These are phyloP conservation scores for Cydia pomonella DNA, from an alignment of 1,140 invertebrate species.

Conservation along the genomic window DNA sequence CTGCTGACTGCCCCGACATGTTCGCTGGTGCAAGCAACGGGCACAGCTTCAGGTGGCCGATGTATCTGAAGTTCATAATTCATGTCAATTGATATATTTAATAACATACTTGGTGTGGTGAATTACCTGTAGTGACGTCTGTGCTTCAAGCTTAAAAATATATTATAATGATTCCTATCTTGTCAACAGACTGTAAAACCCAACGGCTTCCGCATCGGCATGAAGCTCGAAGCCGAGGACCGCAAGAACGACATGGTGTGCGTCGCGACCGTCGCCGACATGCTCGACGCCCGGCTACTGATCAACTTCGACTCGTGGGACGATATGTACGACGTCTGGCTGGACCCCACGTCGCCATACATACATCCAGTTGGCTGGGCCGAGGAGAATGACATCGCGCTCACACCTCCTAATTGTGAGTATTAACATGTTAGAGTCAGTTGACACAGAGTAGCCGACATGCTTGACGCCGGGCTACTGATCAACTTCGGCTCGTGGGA, in stretches of 20 bases:
- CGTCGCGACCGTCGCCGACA: conserved; percentile 93
- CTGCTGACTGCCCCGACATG: too few relatives aligned
- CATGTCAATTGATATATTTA: too few relatives aligned
- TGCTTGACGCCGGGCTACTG: conserved; percentile 87
- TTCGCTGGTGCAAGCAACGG: too few relatives aligned
- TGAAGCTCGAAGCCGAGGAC: conserved; percentile 98
- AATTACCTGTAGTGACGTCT: too few relatives aligned
- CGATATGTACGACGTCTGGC: conserved; percentile 97
- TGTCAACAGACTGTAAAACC: conserved; percentile 83
- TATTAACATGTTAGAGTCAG: conserved; percentile 36
- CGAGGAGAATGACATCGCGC: conserved; percentile 87
- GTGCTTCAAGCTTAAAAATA: too few relatives aligned
- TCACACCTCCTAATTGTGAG: conserved; percentile 94
- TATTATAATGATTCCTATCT: too few relatives aligned
- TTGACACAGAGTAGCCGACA: conserved; percentile 83
- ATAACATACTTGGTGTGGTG: too few relatives aligned
- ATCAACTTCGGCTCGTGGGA: background rate
- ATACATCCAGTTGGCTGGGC: conserved; percentile 98
- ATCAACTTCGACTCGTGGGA: conserved; percentile 98
- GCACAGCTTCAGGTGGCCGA: too few relatives aligned
- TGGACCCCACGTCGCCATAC: conserved; percentile 92
- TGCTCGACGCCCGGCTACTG: conserved; percentile 91
- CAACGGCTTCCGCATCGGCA: conserved; percentile 90
- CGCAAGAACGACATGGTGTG: conserved; percentile 92
- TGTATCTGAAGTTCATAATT: too few relatives aligned